Conservation (phyloP, 1,140 invertebrate species). For the Papilio xuthus region DNA sequence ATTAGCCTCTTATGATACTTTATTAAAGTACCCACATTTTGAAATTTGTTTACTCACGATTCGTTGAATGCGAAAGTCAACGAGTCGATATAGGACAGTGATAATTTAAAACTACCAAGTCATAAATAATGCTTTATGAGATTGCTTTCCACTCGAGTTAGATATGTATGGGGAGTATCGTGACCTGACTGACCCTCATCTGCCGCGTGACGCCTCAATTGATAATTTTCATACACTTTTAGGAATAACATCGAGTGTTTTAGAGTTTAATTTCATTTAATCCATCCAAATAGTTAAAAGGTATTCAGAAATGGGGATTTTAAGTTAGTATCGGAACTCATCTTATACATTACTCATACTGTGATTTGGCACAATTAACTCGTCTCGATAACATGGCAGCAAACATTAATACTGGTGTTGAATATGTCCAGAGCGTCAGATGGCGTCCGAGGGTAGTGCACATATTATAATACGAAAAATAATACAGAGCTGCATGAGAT, state of each 20-base stretch:
- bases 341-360: no score
- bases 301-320: not conserved
- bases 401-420: constrained; percentile 57
- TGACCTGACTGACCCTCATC: constrained; percentile 56
- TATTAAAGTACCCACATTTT: constrained; percentile 3
- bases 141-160: constrained; percentile 69
- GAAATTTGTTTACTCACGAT: not conserved
- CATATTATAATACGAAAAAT: constrained; percentile 48
- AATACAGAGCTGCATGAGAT: constrained; percentile 71
- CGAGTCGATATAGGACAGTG: constrained; percentile 39
- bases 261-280: not conserved
- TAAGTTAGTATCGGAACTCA: no score
- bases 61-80: constrained; percentile 33
- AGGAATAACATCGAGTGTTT: not conserved
- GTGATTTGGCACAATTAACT: constrained; percentile 58
- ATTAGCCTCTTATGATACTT: not conserved
- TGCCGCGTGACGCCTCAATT: constrained; percentile 47
- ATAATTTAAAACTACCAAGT: constrained; percentile 54
- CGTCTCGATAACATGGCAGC: constrained; percentile 57
- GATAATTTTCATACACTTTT: not conserved
- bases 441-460: constrained; percentile 43
- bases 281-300: not conserved
- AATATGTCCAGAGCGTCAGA: constrained; percentile 46
- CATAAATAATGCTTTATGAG: constrained; percentile 66
- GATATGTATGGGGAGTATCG: constrained; percentile 68